phyloP scores from a whole-genome alignment of 2,113 vertebrate genomes.

The Donacobius atricapilla region DNA sequence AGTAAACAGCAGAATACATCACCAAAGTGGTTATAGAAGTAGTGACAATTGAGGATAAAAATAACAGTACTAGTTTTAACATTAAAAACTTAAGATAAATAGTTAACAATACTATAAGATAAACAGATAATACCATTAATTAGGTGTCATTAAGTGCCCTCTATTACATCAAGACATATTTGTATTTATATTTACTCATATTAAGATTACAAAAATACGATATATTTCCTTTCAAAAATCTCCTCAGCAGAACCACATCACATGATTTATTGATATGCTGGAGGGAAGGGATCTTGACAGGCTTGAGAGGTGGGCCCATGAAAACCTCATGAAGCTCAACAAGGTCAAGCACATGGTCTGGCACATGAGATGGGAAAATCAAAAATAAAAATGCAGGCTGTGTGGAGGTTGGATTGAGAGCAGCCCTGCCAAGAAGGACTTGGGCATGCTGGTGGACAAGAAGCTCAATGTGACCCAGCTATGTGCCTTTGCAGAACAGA shows the following conservation, averaged over 20 bases:
- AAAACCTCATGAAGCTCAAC: not conserved
- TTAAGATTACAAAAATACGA: not conserved
- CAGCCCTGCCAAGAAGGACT: not conserved
- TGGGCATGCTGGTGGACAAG: not conserved
- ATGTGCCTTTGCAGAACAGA: not conserved
- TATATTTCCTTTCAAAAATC: not conserved
- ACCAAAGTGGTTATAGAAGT: not conserved
- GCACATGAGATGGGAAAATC: not conserved
- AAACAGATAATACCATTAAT: not conserved
- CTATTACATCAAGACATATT: not conserved
- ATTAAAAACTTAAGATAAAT: not conserved
- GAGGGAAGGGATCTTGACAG: not conserved
- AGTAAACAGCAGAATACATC: not conserved
- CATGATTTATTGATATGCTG: not conserved
- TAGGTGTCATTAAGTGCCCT: not conserved
- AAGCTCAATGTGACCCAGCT: too few species aligned
- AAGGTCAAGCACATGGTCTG: not conserved
- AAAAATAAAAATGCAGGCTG: not conserved
- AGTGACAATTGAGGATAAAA: not conserved
- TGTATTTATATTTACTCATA: not conserved
- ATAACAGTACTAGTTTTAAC: not conserved
- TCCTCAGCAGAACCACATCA: not conserved
- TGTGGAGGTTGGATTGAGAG: fast-evolving
- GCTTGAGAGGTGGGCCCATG: not conserved
- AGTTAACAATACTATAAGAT: not conserved